These are phyloP conservation scores for Pipistrellus kuhlii DNA, from an alignment of 2,797 vertebrate genomes.

Conservation along the genomic window DNA sequence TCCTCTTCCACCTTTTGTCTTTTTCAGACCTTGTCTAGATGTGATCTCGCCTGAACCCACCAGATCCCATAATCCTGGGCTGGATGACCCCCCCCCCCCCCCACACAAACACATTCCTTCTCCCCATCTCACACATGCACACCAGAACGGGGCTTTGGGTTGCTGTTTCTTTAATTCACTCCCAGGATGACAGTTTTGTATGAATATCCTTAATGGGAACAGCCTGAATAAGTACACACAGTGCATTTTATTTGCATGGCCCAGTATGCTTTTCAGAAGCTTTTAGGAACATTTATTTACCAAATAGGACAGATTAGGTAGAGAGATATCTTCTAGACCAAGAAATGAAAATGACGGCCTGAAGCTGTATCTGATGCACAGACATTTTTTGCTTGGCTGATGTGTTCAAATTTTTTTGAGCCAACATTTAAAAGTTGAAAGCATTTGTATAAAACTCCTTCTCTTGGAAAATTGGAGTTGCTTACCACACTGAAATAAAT, in stretches of 20 bases:
- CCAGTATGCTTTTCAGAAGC: neutral
- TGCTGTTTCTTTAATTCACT: no score
- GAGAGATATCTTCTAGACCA: neutral
- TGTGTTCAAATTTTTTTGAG: neutral
- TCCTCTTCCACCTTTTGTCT: neutral
- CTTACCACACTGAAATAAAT: neutral
- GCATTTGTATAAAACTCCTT: conserved; percentile 9
- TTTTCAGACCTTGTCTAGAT: neutral
- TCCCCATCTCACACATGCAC: accelerated
- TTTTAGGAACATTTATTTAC: neutral
- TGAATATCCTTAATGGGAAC: neutral
- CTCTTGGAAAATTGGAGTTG: neutral
- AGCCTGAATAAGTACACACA: accelerated
- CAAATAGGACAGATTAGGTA: neutral
- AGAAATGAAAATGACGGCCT: neutral
- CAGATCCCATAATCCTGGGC: neutral
- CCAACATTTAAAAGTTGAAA: neutral
- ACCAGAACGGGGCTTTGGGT: accelerated
- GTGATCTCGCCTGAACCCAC: neutral
- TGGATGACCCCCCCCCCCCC: accelerated
- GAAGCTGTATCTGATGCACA: neutral
- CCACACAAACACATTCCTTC: accelerated
- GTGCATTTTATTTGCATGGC: neutral
- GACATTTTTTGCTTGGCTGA: neutral
- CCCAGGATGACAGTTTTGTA: neutral